Evolutionary conservation across 1,140 invertebrate species (phyloP).

Genomic region (Rhagoletis zephyria): DNA sequence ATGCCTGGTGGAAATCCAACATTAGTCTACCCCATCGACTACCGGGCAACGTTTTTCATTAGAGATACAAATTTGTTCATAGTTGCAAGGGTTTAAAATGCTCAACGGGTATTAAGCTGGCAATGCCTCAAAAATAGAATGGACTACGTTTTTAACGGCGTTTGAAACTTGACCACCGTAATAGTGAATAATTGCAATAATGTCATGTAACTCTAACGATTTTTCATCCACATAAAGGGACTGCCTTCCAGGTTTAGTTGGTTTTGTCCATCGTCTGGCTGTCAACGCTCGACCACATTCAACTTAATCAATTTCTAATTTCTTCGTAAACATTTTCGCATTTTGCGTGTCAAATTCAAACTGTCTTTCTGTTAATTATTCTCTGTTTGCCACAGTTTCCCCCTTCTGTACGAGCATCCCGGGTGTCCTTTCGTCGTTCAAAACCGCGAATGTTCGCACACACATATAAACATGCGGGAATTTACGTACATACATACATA

Average conservation of each 20-base stretch:
- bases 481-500: background rate
- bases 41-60: no score
- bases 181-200: background rate
- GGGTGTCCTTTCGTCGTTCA: background rate
- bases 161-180: background rate
- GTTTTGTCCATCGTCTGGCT: constrained; percentile 40
- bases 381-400: background rate
- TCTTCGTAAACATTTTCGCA: constrained; percentile 54
- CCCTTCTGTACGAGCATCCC: background rate
- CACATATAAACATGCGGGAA: background rate
- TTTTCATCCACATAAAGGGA: background rate
- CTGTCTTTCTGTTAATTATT: constrained; percentile 57
- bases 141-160: background rate
- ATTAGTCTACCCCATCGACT: no score
- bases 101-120: no score
- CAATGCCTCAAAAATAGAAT: no score
- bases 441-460: background rate
- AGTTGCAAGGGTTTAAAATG: no score
- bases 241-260: background rate
- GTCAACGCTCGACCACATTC: constrained; percentile 32
- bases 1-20: no score
- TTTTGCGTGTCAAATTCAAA: constrained; percentile 59
- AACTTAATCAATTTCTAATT: constrained; percentile 59
- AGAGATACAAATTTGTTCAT: no score
- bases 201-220: background rate